Conservation (phyloP, 2,888 invertebrate species). For the Latheticus oryzae region DNA sequence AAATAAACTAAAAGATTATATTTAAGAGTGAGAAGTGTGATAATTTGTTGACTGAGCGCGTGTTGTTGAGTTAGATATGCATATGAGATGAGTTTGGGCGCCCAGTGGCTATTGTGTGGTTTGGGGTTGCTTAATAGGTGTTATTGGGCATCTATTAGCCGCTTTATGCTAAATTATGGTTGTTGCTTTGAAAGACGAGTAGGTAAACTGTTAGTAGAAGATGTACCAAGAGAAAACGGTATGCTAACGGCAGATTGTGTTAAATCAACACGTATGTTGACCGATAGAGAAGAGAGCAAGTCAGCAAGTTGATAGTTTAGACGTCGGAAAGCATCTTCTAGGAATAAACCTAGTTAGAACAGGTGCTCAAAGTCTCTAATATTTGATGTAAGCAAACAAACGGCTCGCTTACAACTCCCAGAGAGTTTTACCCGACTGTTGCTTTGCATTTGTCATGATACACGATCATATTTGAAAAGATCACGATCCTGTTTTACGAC, state of each 20-base stretch:
- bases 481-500: constrained; percentile 43
- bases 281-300: constrained; percentile 40
- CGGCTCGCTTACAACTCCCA: constrained; percentile 47
- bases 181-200: constrained; percentile 27
- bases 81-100: background rate
- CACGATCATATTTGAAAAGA: constrained; percentile 42
- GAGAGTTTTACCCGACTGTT: constrained; percentile 17
- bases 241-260: constrained; percentile 40
- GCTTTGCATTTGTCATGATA: constrained; percentile 41
- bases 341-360: constrained; percentile 43
- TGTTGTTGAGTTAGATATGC: too few species aligned
- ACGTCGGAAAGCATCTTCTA: constrained; percentile 40
- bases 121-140: constrained; percentile 19
- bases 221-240: constrained; percentile 34
- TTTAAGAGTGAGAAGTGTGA: too few species aligned
- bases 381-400: constrained; percentile 50
- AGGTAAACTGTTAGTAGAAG: constrained; percentile 18
- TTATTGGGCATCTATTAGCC: constrained; percentile 30
- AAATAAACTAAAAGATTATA: too few species aligned
- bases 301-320: constrained; percentile 32
- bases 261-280: constrained; percentile 43
- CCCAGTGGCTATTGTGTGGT: constrained; percentile 15
- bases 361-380: constrained; percentile 45
- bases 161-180: constrained; percentile 27
- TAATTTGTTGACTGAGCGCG: too few species aligned